Percentiles rank a stretch among this genome's conserved stretches.
Conservation (phyloP, 2,797 vertebrate species). For the Chrysocyon brachyurus region DNA sequence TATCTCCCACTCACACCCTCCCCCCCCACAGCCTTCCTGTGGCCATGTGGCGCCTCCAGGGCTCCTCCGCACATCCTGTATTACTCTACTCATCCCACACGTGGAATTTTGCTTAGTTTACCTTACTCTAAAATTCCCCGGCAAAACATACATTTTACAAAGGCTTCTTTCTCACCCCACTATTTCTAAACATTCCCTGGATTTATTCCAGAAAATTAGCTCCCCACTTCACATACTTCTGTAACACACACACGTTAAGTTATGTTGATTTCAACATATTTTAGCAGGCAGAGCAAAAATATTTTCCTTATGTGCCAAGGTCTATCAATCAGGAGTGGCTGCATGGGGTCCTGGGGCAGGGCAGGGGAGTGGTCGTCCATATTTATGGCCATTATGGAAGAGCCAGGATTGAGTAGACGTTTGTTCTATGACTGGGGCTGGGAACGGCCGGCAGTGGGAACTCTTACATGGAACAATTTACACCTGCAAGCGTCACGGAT, state of each 20-base stretch:
- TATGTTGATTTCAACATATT: background rate
- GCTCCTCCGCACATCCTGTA: background rate
- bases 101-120: background rate
- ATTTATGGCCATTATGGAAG: background rate
- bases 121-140: background rate
- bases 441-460: background rate
- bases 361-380: background rate
- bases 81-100: too few species aligned
- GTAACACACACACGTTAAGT: background rate
- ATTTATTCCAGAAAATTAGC: background rate
- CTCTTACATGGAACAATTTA: background rate
- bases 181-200: background rate
- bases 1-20: background rate
- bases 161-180: background rate
- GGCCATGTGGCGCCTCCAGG: background rate
- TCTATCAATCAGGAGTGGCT: background rate
- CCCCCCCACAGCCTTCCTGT: background rate
- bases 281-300: background rate
- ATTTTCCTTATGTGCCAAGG: background rate
- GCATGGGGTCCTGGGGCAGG: background rate
- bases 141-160: background rate
- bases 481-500: background rate
- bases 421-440: background rate
- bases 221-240: background rate
- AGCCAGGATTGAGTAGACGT: background rate